phyloP scores from a whole-genome alignment of 2,888 invertebrate genomes.

The Scaptomyza reducta region DNA sequence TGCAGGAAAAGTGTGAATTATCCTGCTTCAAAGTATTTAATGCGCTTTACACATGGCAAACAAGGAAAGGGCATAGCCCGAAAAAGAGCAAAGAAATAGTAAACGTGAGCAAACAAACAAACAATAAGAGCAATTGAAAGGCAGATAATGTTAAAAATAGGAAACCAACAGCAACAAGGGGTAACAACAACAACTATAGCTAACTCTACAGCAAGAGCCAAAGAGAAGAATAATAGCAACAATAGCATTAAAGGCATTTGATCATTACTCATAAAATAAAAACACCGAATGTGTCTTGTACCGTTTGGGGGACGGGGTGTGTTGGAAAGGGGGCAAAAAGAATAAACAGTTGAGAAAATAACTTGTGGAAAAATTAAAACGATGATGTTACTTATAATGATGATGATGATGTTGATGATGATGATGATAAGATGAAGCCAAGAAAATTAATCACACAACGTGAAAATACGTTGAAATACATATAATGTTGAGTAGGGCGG shows the following conservation, averaged over 20 bases:
- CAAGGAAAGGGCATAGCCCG: slow-evolving; percentile 9
- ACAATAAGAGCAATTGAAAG: slow-evolving; percentile 37
- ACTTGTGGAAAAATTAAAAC: slow-evolving; percentile 52
- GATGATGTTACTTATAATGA: slow-evolving; percentile 38
- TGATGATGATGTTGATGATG: slow-evolving; percentile 16
- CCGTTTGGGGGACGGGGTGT: not conserved
- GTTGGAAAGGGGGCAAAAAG: not conserved
- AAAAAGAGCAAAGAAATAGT: slow-evolving; percentile 2
- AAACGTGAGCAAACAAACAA: not conserved
- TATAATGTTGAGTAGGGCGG: slow-evolving; percentile 19
- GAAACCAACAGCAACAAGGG: slow-evolving; percentile 16
- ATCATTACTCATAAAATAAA: slow-evolving; percentile 67
- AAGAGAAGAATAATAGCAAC: slow-evolving; percentile 31
- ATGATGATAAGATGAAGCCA: slow-evolving; percentile 24
- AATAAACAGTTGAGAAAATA: slow-evolving; percentile 42
- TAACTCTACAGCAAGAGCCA: not conserved
- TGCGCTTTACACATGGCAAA: slow-evolving; percentile 72
- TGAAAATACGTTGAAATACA: slow-evolving; percentile 72
- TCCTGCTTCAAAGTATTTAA: slow-evolving; percentile 79
- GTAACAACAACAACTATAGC: slow-evolving; percentile 23
- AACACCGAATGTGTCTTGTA: slow-evolving; percentile 34
- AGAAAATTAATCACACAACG: slow-evolving; percentile 72
- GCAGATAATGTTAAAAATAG: slow-evolving; percentile 53
- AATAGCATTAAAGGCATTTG: slow-evolving; percentile 47
- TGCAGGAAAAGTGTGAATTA: slow-evolving; percentile 67